A percentile compares a stretch with the other conserved stretches of the same genome.
Evolutionary conservation across 92 coral and sea anemone genomes (phyloP).

Genomic region (Phenganax subtilis): DNA sequence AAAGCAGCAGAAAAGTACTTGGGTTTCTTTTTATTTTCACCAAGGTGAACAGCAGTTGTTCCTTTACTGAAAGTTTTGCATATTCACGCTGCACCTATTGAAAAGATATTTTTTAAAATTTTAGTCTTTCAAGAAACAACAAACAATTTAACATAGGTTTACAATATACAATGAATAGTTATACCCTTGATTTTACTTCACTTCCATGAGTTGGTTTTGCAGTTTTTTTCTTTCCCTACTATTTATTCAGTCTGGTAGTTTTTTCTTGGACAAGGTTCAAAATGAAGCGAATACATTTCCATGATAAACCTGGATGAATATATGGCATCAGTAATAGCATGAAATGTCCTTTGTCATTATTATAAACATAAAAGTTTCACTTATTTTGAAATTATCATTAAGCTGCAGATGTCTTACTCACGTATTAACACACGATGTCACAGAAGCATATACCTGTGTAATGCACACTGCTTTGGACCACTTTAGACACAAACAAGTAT

Average conservation of each 20-base stretch:
- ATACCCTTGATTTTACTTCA: too few relatives aligned
- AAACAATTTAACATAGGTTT: too few relatives aligned
- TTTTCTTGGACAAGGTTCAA: conserved; percentile 1
- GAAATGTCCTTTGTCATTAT: not conserved
- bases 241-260: not conserved
- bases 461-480: not conserved
- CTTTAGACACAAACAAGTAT: not conserved
- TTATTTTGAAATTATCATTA: not conserved
- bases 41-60: conserved; percentile 51
- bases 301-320: not conserved
- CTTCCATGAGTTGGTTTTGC: not conserved
- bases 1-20: conserved; percentile 57
- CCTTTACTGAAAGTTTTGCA: conserved; percentile 27
- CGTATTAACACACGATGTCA: too few relatives aligned
- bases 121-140: too few relatives aligned
- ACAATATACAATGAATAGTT: too few relatives aligned
- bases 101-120: too few relatives aligned
- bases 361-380: not conserved
- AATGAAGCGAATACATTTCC: not conserved
- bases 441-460: not conserved
- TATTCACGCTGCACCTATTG: not conserved
- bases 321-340: not conserved
- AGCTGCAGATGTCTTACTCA: not conserved
- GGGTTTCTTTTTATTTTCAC: conserved; percentile 58
- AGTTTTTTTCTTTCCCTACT: not conserved